Evolutionary conservation across 2,888 invertebrate species (phyloP).

Genomic region (Brachypalpus laphriformis): DNA sequence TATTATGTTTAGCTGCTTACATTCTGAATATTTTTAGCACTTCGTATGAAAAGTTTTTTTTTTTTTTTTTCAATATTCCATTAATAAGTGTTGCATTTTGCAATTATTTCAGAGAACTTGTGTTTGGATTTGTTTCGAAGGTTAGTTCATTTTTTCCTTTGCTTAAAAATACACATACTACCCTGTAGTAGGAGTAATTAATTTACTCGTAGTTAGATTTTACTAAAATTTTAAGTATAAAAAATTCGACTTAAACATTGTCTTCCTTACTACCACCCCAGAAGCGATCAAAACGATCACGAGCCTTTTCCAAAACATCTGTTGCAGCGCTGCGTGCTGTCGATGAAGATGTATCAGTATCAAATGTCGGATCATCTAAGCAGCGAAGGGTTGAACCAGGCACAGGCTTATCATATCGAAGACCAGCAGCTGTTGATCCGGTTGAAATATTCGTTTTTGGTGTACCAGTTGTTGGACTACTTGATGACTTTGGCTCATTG

Average conservation of each 20-base stretch:
- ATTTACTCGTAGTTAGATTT: constrained; percentile 32
- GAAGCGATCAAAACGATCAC: constrained; percentile 92
- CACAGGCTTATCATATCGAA: constrained; percentile 80
- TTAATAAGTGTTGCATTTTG: constrained; percentile 30
- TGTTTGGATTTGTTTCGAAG: neutral
- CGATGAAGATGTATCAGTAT: constrained; percentile 78
- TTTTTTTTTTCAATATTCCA: neutral
- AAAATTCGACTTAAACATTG: constrained; percentile 82
- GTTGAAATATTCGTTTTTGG: constrained; percentile 73
- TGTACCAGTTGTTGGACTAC: constrained; percentile 77
- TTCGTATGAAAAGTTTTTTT: neutral
- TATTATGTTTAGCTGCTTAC: neutral
- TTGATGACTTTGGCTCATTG: constrained; percentile 63
- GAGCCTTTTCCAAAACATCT: constrained; percentile 91
- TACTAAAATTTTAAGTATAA: constrained; percentile 30
- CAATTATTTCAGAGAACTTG: constrained; percentile 17
- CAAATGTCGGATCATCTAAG: constrained; percentile 85
- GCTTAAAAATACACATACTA: constrained; percentile 21
- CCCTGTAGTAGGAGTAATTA: constrained; percentile 53
- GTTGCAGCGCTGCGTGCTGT: constrained; percentile 84
- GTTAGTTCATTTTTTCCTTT: neutral
- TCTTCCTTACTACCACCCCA: constrained; percentile 89
- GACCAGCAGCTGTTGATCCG: constrained; percentile 79
- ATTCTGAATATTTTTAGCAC: constrained; percentile 1
- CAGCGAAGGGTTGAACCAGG: constrained; percentile 84